Conservation (phyloP, 1,140 invertebrate genomes). For the Meteorus sp. region DNA sequence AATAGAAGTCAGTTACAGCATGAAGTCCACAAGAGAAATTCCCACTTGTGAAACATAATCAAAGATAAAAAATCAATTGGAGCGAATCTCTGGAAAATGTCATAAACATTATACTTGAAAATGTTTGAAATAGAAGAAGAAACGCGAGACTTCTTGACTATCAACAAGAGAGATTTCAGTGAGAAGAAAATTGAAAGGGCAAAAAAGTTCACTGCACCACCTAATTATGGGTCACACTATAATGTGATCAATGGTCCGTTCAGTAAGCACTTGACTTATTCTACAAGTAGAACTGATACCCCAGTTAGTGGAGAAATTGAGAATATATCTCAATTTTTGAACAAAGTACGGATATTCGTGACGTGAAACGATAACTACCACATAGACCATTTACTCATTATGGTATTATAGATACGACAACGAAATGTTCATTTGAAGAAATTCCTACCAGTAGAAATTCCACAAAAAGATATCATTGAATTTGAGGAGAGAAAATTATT, state of each 20-base stretch:
- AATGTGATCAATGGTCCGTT: slow-evolving; percentile 37
- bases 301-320: slow-evolving; percentile 22
- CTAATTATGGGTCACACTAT: slow-evolving; percentile 18
- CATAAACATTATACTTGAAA: too few relatives aligned
- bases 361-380: too few relatives aligned
- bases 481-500: slow-evolving; percentile 26
- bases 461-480: slow-evolving; percentile 35
- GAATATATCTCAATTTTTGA: too few relatives aligned
- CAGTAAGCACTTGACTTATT: slow-evolving; percentile 33
- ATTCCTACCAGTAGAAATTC: slow-evolving; percentile 25
- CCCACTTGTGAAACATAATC: too few relatives aligned
- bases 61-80: too few relatives aligned
- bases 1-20: too few relatives aligned
- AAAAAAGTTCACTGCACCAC: slow-evolving; percentile 15
- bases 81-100: too few relatives aligned
- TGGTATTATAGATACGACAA: slow-evolving; percentile 31
- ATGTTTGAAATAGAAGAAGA: slow-evolving; percentile 40
- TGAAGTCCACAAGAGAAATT: too few relatives aligned
- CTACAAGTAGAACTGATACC: background rate
- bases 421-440: slow-evolving; percentile 33
- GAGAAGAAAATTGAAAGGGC: slow-evolving; percentile 13
- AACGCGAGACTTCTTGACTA: slow-evolving; percentile 38
- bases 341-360: too few relatives aligned
- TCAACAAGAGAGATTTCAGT: slow-evolving; percentile 36
- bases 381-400: background rate